These are phyloP conservation scores for Acanthochromis polyacanthus DNA, from an alignment of 2,113 vertebrate species.

Conservation along the genomic window DNA sequence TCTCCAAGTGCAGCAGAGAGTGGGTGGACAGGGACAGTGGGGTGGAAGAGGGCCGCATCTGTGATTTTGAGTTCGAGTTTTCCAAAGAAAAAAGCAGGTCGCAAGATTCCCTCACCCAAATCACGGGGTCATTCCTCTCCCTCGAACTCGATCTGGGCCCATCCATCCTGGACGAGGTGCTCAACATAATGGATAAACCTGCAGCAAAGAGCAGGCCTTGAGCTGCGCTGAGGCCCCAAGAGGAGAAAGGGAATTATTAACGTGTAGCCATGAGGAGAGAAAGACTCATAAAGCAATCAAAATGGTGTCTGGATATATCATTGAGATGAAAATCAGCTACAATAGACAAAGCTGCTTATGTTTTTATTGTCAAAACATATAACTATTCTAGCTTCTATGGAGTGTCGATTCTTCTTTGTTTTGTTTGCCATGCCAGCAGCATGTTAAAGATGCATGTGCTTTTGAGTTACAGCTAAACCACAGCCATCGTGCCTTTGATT, in stretches of 20 bases:
- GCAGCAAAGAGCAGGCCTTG: constrained; percentile 77
- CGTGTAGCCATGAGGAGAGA: constrained; percentile 54
- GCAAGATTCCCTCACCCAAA: constrained; percentile 90
- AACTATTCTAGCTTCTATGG: constrained; percentile 76
- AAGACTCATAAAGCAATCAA: constrained; percentile 72
- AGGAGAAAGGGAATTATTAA: constrained; percentile 73
- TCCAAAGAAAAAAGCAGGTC: constrained; percentile 88
- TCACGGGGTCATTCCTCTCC: constrained; percentile 93
- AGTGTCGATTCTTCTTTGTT: constrained; percentile 63
- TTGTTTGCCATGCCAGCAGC: constrained; percentile 67
- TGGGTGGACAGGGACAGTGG: constrained; percentile 91
- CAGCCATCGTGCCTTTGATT: constrained; percentile 78
- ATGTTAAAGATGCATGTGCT: constrained; percentile 79
- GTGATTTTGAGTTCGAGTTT: constrained; percentile 86
- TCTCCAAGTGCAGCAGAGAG: constrained; percentile 87
- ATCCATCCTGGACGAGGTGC: constrained; percentile 97
- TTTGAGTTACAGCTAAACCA: constrained; percentile 75
- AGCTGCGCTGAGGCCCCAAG: constrained; percentile 50
- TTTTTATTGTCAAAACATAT: constrained; percentile 76
- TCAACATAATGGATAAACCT: constrained; percentile 96
- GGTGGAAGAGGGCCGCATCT: constrained; percentile 87
- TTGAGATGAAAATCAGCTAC: constrained; percentile 73
- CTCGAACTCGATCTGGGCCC: constrained; percentile 97
- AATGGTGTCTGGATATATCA: constrained; percentile 76
- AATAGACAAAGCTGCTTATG: constrained; percentile 71